Conservation (phyloP, 2,797 vertebrate genomes). For the Parotocinclus haroldoi region DNA sequence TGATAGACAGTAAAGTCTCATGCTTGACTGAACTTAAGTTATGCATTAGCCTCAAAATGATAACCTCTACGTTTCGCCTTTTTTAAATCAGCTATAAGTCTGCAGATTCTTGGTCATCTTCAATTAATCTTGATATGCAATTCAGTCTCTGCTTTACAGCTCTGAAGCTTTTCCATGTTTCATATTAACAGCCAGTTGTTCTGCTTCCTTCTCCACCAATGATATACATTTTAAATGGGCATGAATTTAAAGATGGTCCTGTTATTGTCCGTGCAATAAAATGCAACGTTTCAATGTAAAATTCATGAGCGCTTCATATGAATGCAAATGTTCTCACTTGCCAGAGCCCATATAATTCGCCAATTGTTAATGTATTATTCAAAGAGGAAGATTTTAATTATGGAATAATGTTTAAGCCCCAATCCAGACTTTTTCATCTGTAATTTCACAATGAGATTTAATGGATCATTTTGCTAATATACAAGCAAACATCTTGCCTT, state of each 20-base stretch:
- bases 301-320: slow-evolving; percentile 43
- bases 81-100: slow-evolving; percentile 16
- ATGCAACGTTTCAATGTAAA: slow-evolving; percentile 32
- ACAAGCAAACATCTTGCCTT: slow-evolving; percentile 11
- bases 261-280: slow-evolving; percentile 26
- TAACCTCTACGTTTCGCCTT: slow-evolving; percentile 18
- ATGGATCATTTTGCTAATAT: slow-evolving; percentile 15
- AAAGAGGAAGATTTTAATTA: slow-evolving; percentile 49
- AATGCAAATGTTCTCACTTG: slow-evolving; percentile 43
- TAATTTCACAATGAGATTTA: slow-evolving; percentile 2
- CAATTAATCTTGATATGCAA: slow-evolving; percentile 30
- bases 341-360: slow-evolving; percentile 45
- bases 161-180: slow-evolving; percentile 26
- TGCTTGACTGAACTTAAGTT: slow-evolving; percentile 1
- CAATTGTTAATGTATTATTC: slow-evolving; percentile 50
- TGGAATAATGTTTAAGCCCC: slow-evolving; percentile 41
- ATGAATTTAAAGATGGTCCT: slow-evolving; percentile 23
- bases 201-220: slow-evolving; percentile 19
- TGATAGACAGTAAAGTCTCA: not conserved
- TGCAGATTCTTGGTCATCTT: slow-evolving; percentile 26
- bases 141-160: slow-evolving; percentile 18
- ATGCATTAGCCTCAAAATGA: not conserved
- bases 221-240: slow-evolving; percentile 31
- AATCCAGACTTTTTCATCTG: slow-evolving; percentile 34
- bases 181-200: slow-evolving; percentile 20